Conservation (phyloP, 2,888 invertebrate genomes). For the Drosophila buzzatii region DNA sequence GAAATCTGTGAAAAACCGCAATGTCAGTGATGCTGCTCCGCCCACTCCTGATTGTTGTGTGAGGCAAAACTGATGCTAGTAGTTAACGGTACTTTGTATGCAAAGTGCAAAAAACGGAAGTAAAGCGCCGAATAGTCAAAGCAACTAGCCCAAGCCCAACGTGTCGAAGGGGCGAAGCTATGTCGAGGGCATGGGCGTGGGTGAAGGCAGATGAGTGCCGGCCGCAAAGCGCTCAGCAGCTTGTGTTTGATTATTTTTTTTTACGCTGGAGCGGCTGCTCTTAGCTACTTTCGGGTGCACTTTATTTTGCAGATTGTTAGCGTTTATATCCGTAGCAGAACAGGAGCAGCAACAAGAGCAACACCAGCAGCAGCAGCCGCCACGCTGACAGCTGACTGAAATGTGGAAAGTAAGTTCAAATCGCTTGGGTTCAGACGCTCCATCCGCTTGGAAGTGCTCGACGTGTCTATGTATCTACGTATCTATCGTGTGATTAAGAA, state of each 20-base stretch:
- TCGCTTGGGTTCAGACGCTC: slow-evolving; percentile 33
- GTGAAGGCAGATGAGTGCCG: background rate
- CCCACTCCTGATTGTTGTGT: slow-evolving; percentile 58
- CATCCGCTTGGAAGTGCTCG: slow-evolving; percentile 28
- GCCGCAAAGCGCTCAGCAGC: slow-evolving; percentile 61
- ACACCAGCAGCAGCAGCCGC: background rate
- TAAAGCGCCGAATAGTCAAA: slow-evolving; percentile 55
- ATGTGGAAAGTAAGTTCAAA: slow-evolving; percentile 61
- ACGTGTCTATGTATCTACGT: slow-evolving; percentile 36
- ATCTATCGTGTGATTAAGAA: slow-evolving; percentile 73
- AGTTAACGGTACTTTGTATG: slow-evolving; percentile 83
- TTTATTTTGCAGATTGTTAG: slow-evolving; percentile 64
- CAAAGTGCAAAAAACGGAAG: slow-evolving; percentile 82
- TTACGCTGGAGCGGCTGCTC: slow-evolving; percentile 34
- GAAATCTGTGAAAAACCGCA: slow-evolving; percentile 67
- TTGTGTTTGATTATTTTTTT: slow-evolving; percentile 72
- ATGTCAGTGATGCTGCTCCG: slow-evolving; percentile 28
- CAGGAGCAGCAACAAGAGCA: background rate
- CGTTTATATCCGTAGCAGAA: slow-evolving; percentile 50
- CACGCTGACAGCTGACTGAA: slow-evolving; percentile 70
- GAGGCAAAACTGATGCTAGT: slow-evolving; percentile 72
- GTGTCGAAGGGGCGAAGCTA: slow-evolving; percentile 6
- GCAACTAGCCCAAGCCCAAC: slow-evolving; percentile 49
- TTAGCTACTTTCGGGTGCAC: slow-evolving; percentile 52
- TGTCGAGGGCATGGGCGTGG: background rate